Evolutionary conservation across 2,797 vertebrate genomes (phyloP), one percentile per base, ranked within the genome.

Genomic region (Spinus pinus): DNA sequence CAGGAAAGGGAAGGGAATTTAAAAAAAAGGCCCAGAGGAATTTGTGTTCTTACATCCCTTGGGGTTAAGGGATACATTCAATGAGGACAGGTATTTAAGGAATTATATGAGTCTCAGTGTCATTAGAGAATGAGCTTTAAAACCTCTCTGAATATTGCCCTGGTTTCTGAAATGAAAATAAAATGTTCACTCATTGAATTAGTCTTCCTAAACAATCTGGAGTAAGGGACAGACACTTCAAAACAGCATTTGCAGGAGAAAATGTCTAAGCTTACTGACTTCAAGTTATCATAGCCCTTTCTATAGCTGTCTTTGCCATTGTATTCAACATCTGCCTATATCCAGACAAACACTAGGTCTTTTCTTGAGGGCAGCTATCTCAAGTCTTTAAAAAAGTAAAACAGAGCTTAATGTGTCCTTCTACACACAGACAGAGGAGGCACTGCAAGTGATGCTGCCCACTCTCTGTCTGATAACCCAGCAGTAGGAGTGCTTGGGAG

Each of bases 61-160:
- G 60, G 30, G 15, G 11, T 67, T 86, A 91, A 71, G 66, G 28
- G 27, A 9, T 41, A 28, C 25, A 49, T 79, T 86, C 58, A 64
- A 56, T 84, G 91, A 81, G 88, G 66, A 49, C 37, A 72, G 66
- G 4, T 62, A 69, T 77, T 93, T 86, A 81, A 88, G 57, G 44
- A 88, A 23, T 90, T 94, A 47, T 81, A 61, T 79, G 41, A 31
- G n/a, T 72, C 30, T 90, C 47, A 14, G 37, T 54, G 30, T 74
- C 72, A 54, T 67, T 91, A 78, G 8, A 78, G 27, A 37, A 70
- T 9, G 31, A 82, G 19, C 10, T 86, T 86, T 81, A 61, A 87
- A 91, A 81, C 21, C 2, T 35, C 28, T 88, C 51, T 65, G 50
- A 65, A 75, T 75, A 21, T 86, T 79, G 33, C 47, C 12, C 25